Percentiles rank a stretch among this genome's conserved stretches.
Conservation (phyloP, 2,888 invertebrate genomes). For the Schrankia costaestrigalis region DNA sequence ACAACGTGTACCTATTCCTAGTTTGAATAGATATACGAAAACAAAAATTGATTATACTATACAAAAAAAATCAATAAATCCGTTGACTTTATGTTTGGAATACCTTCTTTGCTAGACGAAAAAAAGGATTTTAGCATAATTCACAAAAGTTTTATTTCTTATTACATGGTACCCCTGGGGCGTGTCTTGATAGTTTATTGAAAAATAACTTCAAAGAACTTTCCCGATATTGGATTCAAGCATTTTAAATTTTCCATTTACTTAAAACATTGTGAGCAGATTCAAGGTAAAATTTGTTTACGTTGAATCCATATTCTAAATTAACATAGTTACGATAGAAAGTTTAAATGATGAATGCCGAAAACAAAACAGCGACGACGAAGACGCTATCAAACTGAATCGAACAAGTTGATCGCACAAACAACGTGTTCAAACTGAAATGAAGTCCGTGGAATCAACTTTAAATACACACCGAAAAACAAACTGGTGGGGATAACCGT, state of each 20-base stretch:
- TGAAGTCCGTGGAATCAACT: slow-evolving; percentile 39
- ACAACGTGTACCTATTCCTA: too few relatives aligned
- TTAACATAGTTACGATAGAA: too few relatives aligned
- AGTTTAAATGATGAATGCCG: not conserved
- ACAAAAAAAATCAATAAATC: slow-evolving; percentile 24
- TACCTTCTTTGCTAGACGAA: slow-evolving; percentile 49
- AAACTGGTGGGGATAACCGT: slow-evolving; percentile 37
- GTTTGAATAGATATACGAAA: too few relatives aligned
- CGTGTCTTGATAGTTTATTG: too few relatives aligned
- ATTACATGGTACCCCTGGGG: too few relatives aligned
- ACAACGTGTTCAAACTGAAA: slow-evolving; percentile 30
- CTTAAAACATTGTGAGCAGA: slow-evolving; percentile 7
- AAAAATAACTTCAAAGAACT: not conserved
- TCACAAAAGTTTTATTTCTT: slow-evolving; percentile 24
- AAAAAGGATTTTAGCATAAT: slow-evolving; percentile 49
- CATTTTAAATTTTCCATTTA: slow-evolving; percentile 4
- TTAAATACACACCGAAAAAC: slow-evolving; percentile 54
- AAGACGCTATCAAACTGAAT: slow-evolving; percentile 24
- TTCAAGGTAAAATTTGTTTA: too few relatives aligned
- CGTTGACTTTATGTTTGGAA: slow-evolving; percentile 38
- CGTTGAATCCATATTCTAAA: too few relatives aligned
- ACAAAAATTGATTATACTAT: too few relatives aligned
- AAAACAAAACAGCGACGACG: slow-evolving; percentile 16
- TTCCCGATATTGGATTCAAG: too few relatives aligned
- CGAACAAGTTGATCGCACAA: slow-evolving; percentile 21